Evolutionary conservation across 2,888 invertebrate genomes (phyloP).

Genomic region (Deilephila elpenor): DNA sequence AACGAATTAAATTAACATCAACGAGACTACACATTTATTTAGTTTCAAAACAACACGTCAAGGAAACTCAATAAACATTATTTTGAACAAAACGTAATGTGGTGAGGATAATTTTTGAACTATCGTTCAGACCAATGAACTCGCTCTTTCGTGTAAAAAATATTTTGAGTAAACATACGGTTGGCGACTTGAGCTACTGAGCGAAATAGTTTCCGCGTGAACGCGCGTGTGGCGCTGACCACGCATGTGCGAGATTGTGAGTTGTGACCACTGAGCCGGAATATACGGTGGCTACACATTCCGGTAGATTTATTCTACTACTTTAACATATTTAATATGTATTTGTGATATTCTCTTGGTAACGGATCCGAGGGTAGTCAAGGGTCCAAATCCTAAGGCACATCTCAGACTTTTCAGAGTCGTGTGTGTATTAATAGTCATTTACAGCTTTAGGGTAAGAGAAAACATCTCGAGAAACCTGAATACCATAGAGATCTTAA

Average conservation of each 20-base stretch:
- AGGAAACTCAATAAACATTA: background rate
- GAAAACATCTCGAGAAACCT: background rate
- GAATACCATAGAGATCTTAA: no score
- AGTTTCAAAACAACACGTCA: background rate
- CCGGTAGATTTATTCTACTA: background rate
- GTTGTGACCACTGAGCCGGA: conserved; percentile 35
- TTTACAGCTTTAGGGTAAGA: background rate
- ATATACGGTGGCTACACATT: conserved; percentile 1
- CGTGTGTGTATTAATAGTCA: no score
- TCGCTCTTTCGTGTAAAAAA: background rate
- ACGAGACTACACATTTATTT: background rate
- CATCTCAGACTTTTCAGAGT: no score
- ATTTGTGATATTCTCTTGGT: no score
- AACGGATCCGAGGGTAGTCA: no score
- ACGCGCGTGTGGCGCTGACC: conserved; percentile 39
- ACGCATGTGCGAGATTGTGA: conserved; percentile 45
- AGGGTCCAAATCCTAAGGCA: no score
- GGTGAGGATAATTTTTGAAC: background rate
- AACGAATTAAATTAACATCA: background rate
- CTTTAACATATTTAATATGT: no score
- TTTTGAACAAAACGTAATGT: background rate
- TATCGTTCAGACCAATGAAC: conserved; percentile 1
- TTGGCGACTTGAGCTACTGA: conserved; percentile 51
- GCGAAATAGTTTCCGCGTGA: conserved; percentile 59
- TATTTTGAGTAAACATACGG: conserved; percentile 14